A percentile compares a stretch with the other conserved stretches of the same genome.
phyloP scores from a whole-genome alignment of 2,888 invertebrate genomes.

The Scrobipalpa costella region DNA sequence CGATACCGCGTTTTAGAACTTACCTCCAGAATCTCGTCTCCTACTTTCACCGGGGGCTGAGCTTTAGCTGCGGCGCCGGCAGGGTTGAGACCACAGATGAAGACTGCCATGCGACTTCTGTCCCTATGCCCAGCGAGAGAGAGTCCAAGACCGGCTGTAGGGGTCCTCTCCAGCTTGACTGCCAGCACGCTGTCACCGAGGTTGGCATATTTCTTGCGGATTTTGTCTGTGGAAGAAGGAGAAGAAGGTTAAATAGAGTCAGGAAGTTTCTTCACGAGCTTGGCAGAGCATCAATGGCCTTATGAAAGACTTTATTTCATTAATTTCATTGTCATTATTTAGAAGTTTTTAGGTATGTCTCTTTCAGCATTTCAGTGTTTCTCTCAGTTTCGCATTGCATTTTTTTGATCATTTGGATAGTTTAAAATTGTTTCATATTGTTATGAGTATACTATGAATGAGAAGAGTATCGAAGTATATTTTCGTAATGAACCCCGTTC shows the following conservation, averaged over 20 bases:
- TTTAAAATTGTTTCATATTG: no score
- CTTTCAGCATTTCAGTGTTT: no score
- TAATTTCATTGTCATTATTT: background rate
- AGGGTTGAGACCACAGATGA: slow-evolving; percentile 97
- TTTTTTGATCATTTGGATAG: no score
- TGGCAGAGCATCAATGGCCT: background rate
- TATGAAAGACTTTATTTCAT: no score
- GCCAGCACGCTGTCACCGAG: slow-evolving; percentile 86
- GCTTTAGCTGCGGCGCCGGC: slow-evolving; percentile 89
- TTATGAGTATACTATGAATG: no score
- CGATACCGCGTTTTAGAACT: slow-evolving; percentile 32
- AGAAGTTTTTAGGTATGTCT: background rate
- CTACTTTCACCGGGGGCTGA: slow-evolving; percentile 89
- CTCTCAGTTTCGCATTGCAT: no score
- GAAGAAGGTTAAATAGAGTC: background rate
- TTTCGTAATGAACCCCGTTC: no score
- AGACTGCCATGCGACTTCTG: slow-evolving; percentile 96
- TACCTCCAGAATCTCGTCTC: slow-evolving; percentile 97
- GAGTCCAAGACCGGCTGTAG: slow-evolving; percentile 91
- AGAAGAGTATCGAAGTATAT: no score
- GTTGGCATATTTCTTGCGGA: slow-evolving; percentile 94
- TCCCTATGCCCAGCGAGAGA: slow-evolving; percentile 97
- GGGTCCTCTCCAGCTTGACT: slow-evolving; percentile 88
- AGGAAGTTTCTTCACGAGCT: background rate
- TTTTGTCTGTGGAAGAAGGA: slow-evolving; percentile 86